Conservation (phyloP, 2,113 vertebrate species). For the Pelodiscus sinensis region DNA sequence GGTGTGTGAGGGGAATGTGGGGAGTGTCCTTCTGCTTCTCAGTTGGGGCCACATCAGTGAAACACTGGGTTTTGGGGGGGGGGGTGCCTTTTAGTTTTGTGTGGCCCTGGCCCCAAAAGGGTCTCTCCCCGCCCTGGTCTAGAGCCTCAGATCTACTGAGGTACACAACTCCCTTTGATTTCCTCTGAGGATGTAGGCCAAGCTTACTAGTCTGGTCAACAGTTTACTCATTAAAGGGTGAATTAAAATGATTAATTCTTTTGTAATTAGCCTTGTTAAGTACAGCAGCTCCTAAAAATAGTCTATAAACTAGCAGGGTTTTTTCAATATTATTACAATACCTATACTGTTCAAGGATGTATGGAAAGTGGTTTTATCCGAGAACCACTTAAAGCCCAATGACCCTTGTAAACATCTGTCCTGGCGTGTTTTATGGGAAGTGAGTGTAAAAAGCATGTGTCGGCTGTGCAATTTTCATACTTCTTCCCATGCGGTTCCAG, state of each 20-base stretch:
- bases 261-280: constrained; percentile 3
- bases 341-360: background rate
- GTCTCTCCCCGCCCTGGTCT: too few species aligned
- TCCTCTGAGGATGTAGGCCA: background rate
- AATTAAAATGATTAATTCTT: background rate
- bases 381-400: constrained; percentile 12
- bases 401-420: background rate
- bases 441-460: accelerated
- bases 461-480: background rate
- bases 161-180: too few species aligned
- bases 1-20: too few species aligned
- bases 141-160: too few species aligned
- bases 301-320: background rate
- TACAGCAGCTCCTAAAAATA: background rate
- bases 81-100: too few species aligned
- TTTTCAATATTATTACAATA: background rate
- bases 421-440: background rate
- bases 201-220: background rate
- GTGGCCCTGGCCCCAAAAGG: too few species aligned
- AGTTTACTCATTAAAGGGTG: background rate
- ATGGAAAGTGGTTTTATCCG: constrained; percentile 19
- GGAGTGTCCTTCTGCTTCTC: too few species aligned
- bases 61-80: too few species aligned
- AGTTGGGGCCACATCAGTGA: too few species aligned
- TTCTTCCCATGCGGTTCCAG: background rate